phyloP scores from a whole-genome alignment of 2,113 vertebrate species.

The Otis tarda region DNA sequence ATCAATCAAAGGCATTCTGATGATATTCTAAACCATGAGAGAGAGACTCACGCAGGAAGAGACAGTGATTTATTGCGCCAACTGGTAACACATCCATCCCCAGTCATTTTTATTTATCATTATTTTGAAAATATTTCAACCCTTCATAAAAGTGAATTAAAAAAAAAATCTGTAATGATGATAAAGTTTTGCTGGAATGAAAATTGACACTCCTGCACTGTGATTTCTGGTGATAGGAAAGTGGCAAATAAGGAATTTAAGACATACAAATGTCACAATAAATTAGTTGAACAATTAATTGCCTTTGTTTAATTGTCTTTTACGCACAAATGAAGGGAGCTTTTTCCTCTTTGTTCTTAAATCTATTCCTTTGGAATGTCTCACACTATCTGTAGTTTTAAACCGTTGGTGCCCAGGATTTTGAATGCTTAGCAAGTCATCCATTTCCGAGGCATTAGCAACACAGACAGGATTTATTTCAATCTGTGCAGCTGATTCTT shows the following conservation, averaged over 20 bases:
- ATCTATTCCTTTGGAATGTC: constrained; percentile 7
- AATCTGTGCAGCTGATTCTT: constrained; percentile 54
- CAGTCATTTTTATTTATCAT: constrained; percentile 42
- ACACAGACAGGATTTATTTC: constrained; percentile 58
- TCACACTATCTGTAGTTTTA: background rate
- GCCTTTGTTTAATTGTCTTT: constrained; percentile 12
- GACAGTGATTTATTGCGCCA: constrained; percentile 58
- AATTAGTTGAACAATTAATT: background rate
- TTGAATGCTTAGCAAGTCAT: constrained; percentile 40
- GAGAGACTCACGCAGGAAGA: background rate
- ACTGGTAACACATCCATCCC: constrained; percentile 23
- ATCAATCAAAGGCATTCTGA: constrained; percentile 42
- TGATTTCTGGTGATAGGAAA: background rate
- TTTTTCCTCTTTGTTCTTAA: background rate
- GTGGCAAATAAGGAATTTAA: background rate
- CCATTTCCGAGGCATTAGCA: constrained; percentile 44
- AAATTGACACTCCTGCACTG: background rate
- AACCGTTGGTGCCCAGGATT: background rate
- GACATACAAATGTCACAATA: background rate
- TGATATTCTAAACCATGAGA: constrained; percentile 30
- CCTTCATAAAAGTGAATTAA: background rate
- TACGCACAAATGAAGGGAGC: background rate
- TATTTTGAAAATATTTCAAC: constrained; percentile 46
- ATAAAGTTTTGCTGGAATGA: constrained; percentile 3
- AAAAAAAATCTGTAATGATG: background rate